Evolutionary conservation across 2,797 vertebrate genomes (phyloP), one percentile per base, ranked within the genome.

Genomic region (Rhinichthys osculus): DNA sequence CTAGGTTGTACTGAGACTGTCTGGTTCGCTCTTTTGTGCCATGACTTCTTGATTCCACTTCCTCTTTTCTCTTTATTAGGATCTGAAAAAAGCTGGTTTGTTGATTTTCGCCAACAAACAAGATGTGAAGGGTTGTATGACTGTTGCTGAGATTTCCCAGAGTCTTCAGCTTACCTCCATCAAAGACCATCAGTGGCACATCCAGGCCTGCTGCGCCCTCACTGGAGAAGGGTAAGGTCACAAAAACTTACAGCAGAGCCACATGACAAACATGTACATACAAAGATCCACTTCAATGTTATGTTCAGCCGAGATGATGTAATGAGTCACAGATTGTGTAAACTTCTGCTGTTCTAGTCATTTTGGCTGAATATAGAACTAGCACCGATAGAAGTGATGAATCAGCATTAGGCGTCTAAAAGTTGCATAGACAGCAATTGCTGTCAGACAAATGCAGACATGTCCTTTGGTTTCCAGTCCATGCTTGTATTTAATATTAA

Each of bases 131-230:
- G 98, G 97, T 89, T 98, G 98, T 93, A 97, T 99, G 98, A 96
- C 96, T 13, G 97, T 99, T 87, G 97, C 98, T 42, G 98, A 99
- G 93, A 99, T 99, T 92, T 99, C 98, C 30, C 98, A 99, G 94
- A 99, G 96, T 93, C 95, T 99, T 88, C 98, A 99, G 89, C 95
- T 99, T 79, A 99, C 98, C 64, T 98, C 98, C 0, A 95, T 99
- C 86, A 99, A 99, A 94, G 98, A 99, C 94, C 98, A 99, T 93
- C 98, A 98, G 92, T 99, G 98, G 98, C 98, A 99, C 93, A 99
- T 99, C 88, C 98, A 99, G 93, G 98, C 98, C 40, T 99, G 98
- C 94, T 99, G 98, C 88, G 98, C 97, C 85, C 97, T 99, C 64
- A 99, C 98, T 81, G 98, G 98, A 72, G 98, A 99, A 90, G 98